Evolutionary conservation across 2,888 invertebrate genomes (phyloP), one percentile per base, ranked within the genome.

Genomic region (Pristionchus japonicus): DNA sequence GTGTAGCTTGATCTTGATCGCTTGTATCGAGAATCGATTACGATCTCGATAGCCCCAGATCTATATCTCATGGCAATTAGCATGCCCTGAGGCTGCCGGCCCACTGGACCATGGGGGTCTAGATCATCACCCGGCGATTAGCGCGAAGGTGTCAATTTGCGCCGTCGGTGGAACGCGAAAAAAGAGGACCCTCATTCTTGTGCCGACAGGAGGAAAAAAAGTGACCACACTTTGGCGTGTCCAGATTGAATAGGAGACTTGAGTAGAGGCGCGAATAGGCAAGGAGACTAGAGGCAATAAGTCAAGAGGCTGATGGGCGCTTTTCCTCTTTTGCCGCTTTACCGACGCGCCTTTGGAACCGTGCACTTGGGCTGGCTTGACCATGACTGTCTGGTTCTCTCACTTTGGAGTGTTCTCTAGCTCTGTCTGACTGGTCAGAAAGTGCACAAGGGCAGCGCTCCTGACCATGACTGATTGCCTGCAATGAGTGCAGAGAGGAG

Each of bases 401-500:
- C 57, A 57, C 4, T 57, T n/a, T 57, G 57, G 13, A 23, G 23
- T 6, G 23, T 23, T 57, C 20, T 57, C 57, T 57, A 20, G 57
- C 20, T 23, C 23, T 3, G 57, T 57, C 57, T 57, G 23, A 20
- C 57, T 57, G 23, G 57, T 6, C 20, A 31, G 64, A 27, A 64
- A 64, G 15, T 7, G 61, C 57, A 20, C 61, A 27, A 67, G 37
- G 40, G 70, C 6, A 20, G 52, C 57, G 20, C 57, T 57, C n/a
- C 52, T 57, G n/a, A 70, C 70, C 70, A 70, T 37, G 70, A 70
- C 37, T 70, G 70, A 70, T 70, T 70, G 37, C 31, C 70, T 70
- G 37, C 70, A 70, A 70, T 70, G 37, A 70, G 70, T 6, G 31
- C 3, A 2, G 67, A 17, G 57, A 20, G 23, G 23, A 23, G 23